These are phyloP conservation scores for Drosophila nigromelanica DNA, from an alignment of 1,140 invertebrate genomes.

Conservation along the genomic window DNA sequence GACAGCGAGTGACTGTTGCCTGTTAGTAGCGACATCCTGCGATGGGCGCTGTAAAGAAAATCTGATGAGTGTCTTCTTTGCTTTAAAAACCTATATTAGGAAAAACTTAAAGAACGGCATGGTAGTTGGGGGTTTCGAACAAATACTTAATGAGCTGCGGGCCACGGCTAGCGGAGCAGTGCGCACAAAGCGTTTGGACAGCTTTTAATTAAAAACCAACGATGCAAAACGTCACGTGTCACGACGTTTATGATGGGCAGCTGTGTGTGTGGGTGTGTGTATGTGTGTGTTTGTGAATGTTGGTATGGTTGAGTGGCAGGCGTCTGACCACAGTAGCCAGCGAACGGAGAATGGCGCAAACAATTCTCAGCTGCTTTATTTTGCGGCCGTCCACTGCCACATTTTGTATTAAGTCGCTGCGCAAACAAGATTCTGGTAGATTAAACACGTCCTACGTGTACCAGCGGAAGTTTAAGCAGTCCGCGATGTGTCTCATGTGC, in stretches of 20 bases:
- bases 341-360: slow-evolving; percentile 7
- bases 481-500: not conserved
- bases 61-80: slow-evolving; percentile 7
- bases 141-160: slow-evolving; percentile 37
- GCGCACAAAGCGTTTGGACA: slow-evolving; percentile 69
- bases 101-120: slow-evolving; percentile 10
- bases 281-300: slow-evolving; percentile 14
- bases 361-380: slow-evolving; percentile 45
- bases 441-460: slow-evolving; percentile 45
- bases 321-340: slow-evolving; percentile 6
- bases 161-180: slow-evolving; percentile 13
- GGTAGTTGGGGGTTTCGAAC: not conserved
- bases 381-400: slow-evolving; percentile 40
- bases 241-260: slow-evolving; percentile 8
- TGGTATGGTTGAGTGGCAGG: slow-evolving; percentile 19
- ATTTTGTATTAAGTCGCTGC: slow-evolving; percentile 35
- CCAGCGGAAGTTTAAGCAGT: slow-evolving; percentile 1
- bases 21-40: slow-evolving; percentile 73
- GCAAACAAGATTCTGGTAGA: slow-evolving; percentile 41
- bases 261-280: slow-evolving; percentile 20
- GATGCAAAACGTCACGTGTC: slow-evolving; percentile 57
- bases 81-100: not conserved
- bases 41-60: slow-evolving; percentile 44
- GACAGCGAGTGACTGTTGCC: slow-evolving; percentile 83
- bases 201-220: slow-evolving; percentile 78